Evolutionary conservation across 2,797 vertebrate genomes (phyloP), one percentile per base, ranked within the genome.

Genomic region (Enteromius mattozi): DNA sequence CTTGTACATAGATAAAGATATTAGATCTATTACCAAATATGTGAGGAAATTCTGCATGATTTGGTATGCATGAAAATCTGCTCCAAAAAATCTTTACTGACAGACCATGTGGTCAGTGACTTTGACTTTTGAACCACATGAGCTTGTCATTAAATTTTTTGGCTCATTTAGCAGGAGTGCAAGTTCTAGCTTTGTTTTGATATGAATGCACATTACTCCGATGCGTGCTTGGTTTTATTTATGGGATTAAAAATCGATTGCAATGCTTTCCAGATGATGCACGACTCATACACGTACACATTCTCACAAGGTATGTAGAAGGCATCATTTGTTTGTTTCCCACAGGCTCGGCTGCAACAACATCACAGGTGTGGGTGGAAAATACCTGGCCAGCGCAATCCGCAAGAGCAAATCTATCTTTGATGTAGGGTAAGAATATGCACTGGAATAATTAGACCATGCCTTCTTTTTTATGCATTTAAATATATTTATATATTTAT

Each of bases 291-390:
- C 70, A n/a, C 13, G 0, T 61, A 33, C 24, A 74, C 0, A 13
- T 76, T 12, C 37, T 27, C 4, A 63, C 56, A 19, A 14, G 2
- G 0, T 37, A 16, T 56, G 3, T 2, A 35, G 9, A 19, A 72
- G 12, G 51, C 54, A 51, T 42, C 30, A 33, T 42, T 42, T 12
- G 8, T 78, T 51, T 74, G 27, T 65, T 33, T 33, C 79, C 27
- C 88, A 47, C 86, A 99, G 98, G 92, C 90, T 99, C 68, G 98
- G 98, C 72, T 95, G 94, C 88, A 99, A 99, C 93, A 94, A 93
- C 82, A 97, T 99, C 89, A 97, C 97, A 0, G 89, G 92, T 0
- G 94, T 96, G 80, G 98, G 98, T 80, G 98, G 96, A 12, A 96
- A 90, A 81, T 92, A 89, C 88, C 93, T 99, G 80, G 98, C 97